A percentile compares a stretch with the other conserved stretches of the same genome.
These are phyloP conservation scores for Rotaria magnacalcarata DNA, from an alignment of 2,888 invertebrate species.

Conservation along the genomic window DNA sequence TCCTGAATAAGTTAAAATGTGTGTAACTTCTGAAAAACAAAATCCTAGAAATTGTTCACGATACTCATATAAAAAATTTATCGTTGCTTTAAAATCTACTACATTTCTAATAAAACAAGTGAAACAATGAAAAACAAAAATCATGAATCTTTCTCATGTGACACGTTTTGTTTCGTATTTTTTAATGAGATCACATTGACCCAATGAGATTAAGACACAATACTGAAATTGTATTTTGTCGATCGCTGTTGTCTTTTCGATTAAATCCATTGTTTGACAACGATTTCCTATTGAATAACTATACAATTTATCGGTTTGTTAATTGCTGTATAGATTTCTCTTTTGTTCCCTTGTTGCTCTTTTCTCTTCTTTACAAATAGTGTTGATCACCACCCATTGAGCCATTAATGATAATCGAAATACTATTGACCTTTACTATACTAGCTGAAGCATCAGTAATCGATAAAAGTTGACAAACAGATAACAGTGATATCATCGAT, in stretches of 20 bases:
- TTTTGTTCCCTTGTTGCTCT: neutral
- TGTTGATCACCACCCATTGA: neutral
- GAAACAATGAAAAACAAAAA: neutral
- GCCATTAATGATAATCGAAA: neutral
- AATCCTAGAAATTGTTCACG: too few relatives aligned
- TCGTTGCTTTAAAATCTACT: too few relatives aligned
- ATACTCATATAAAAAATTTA: too few relatives aligned
- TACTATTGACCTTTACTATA: neutral
- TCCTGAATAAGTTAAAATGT: too few relatives aligned
- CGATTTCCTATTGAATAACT: neutral
- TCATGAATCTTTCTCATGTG: neutral
- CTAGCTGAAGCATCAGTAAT: neutral
- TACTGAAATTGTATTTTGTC: neutral
- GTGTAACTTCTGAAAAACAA: too few relatives aligned
- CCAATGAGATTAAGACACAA: neutral
- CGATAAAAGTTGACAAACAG: neutral
- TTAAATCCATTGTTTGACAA: neutral
- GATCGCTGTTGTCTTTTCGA: neutral
- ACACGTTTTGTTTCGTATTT: neutral
- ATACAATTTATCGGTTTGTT: neutral
- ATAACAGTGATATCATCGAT: constrained; percentile 3
- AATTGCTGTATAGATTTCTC: neutral
- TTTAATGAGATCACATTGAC: neutral
- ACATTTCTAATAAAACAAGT: neutral
- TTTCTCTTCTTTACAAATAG: neutral